Conservation (phyloP, 2,888 invertebrate species). For the Cenopis cana region DNA sequence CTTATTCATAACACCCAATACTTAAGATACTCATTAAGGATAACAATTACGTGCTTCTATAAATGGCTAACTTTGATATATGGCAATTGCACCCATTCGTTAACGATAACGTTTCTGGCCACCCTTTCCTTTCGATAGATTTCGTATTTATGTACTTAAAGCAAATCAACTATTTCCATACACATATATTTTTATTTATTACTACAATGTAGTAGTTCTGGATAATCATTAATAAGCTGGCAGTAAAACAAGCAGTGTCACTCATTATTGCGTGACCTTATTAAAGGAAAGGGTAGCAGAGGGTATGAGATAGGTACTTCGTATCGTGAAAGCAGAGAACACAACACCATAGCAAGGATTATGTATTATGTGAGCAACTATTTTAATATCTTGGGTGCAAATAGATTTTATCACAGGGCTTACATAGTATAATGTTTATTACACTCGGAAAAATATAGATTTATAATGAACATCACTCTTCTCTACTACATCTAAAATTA, state of each 20-base stretch:
- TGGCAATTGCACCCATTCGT: constrained; percentile 69
- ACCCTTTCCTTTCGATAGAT: constrained; percentile 15
- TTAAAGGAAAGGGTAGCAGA: constrained; percentile 9
- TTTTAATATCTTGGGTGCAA: constrained; percentile 64
- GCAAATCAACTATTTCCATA: background rate
- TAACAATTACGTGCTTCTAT: constrained; percentile 51
- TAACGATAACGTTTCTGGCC: constrained; percentile 49
- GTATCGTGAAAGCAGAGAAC: constrained; percentile 2
- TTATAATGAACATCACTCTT: constrained; percentile 49
- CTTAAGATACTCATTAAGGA: constrained; percentile 26
- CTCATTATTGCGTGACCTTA: background rate
- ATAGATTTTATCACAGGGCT: constrained; percentile 70
- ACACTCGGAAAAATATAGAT: constrained; percentile 67
- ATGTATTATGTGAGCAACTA: constrained; percentile 3
- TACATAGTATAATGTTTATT: constrained; percentile 61
- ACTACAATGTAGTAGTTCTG: too few species aligned
- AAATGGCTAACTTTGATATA: constrained; percentile 66
- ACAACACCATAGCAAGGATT: background rate
- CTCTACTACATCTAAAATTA: constrained; percentile 55
- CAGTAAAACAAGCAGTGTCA: background rate
- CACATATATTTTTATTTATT: too few species aligned
- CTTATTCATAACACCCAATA: constrained; percentile 38
- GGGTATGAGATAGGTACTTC: background rate
- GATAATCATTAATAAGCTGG: too few species aligned
- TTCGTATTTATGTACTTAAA: background rate